Evolutionary conservation across 2,888 invertebrate genomes (phyloP).

Genomic region (Aphrophora alni): DNA sequence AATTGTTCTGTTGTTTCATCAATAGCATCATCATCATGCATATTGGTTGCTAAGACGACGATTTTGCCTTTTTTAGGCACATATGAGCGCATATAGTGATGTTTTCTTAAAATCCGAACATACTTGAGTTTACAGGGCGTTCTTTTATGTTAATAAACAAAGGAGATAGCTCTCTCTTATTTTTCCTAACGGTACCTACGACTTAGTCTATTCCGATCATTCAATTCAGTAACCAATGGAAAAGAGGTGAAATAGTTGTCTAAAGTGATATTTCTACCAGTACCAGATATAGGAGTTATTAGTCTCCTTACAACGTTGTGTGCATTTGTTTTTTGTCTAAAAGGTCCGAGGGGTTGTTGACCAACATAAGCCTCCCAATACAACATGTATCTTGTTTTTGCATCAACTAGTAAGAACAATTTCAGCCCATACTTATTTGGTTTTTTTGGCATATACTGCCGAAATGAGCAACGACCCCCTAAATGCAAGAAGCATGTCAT

Average conservation of each 20-base stretch:
- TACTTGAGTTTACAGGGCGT: not conserved
- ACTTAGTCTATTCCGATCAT: not conserved
- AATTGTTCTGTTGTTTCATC: not conserved
- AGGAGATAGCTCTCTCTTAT: constrained; percentile 17
- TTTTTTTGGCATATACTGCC: constrained; percentile 28
- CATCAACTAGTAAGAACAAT: constrained; percentile 28
- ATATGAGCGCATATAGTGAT: constrained; percentile 3
- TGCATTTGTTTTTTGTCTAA: not conserved
- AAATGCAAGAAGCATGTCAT: constrained; percentile 26
- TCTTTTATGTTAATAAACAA: not conserved
- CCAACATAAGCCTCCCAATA: not conserved
- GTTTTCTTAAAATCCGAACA: constrained; percentile 14
- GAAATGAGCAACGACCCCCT: constrained; percentile 28
- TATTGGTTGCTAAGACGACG: not conserved
- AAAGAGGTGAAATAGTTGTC: constrained; percentile 19
- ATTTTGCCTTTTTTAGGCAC: not conserved
- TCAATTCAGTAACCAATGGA: constrained; percentile 2
- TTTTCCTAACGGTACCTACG: not conserved
- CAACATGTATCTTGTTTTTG: constrained; percentile 19
- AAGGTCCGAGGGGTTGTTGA: constrained; percentile 14
- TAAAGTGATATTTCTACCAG: constrained; percentile 14
- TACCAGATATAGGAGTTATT: not conserved
- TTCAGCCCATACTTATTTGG: constrained; percentile 35
- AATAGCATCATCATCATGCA: not conserved
- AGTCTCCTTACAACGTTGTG: not conserved